These are phyloP conservation scores for Epinephelus lanceolatus DNA, from an alignment of 2,113 vertebrate species.

Conservation along the genomic window DNA sequence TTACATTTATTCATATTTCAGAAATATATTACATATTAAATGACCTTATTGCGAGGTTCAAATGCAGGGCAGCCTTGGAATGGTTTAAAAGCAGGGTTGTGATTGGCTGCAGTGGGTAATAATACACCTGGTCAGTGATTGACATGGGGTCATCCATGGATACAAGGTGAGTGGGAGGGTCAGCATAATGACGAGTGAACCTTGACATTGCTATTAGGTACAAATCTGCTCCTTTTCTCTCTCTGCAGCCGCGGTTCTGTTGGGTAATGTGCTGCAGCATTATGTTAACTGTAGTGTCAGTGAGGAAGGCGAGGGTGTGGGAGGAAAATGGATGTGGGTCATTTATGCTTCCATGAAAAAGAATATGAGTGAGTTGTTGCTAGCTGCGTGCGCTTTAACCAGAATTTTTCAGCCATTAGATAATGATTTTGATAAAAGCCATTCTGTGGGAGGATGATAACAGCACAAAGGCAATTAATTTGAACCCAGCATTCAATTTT, in stretches of 20 bases:
- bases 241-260: constrained; percentile 9
- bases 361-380: constrained; percentile 71
- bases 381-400: constrained; percentile 53
- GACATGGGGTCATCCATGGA: constrained; percentile 55
- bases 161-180: constrained; percentile 71
- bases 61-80: constrained; percentile 51
- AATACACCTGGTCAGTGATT: constrained; percentile 48
- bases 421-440: constrained; percentile 79
- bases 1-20: constrained; percentile 55
- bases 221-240: constrained; percentile 46
- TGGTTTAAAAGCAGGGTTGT: constrained; percentile 54
- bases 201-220: constrained; percentile 33
- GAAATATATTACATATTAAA: constrained; percentile 40
- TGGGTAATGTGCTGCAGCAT: constrained; percentile 54
- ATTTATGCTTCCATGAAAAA: constrained; percentile 70
- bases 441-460: constrained; percentile 75
- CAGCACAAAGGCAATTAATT: constrained; percentile 75
- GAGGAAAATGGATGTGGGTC: constrained; percentile 76
- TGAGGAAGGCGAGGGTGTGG: constrained; percentile 62
- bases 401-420: constrained; percentile 72
- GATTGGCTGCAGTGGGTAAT: constrained; percentile 62
- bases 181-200: constrained; percentile 62
- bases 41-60: constrained; percentile 62
- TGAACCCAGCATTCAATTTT: constrained; percentile 74
- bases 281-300: constrained; percentile 58